These are phyloP conservation scores for Lymantria monacha DNA, from an alignment of 2,888 invertebrate genomes.

Conservation along the genomic window DNA sequence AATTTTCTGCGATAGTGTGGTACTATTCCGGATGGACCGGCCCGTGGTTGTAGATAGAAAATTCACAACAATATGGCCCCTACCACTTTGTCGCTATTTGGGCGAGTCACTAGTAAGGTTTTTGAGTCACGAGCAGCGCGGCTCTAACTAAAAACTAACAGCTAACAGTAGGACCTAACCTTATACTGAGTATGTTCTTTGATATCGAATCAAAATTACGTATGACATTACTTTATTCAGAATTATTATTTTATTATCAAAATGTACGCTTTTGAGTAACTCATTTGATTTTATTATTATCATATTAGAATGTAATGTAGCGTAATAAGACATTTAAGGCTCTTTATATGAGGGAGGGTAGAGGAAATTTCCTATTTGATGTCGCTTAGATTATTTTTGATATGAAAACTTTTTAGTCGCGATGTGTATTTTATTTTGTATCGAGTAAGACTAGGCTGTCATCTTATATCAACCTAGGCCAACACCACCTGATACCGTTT, in stretches of 20 bases:
- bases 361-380: not conserved
- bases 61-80: too few species aligned
- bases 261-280: constrained; percentile 20
- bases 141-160: not conserved
- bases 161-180: not conserved
- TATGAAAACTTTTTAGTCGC: too few species aligned
- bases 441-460: too few species aligned
- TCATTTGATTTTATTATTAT: constrained; percentile 21
- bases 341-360: constrained; percentile 4
- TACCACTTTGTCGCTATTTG: too few species aligned
- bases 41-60: too few species aligned
- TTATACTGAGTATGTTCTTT: constrained; percentile 23
- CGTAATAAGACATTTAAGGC: constrained; percentile 16
- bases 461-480: too few species aligned
- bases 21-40: too few species aligned
- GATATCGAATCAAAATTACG: constrained; percentile 34
- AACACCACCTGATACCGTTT: too few species aligned
- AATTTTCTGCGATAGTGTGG: too few species aligned
- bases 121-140: not conserved
- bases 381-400: not conserved
- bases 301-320: constrained; percentile 22
- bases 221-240: constrained; percentile 13
- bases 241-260: constrained; percentile 33
- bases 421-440: too few species aligned
- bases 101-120: not conserved